Percentiles rank a stretch among this genome's conserved stretches.
phyloP scores from a whole-genome alignment of 2,888 invertebrate genomes.

The Campoplex nolae region DNA sequence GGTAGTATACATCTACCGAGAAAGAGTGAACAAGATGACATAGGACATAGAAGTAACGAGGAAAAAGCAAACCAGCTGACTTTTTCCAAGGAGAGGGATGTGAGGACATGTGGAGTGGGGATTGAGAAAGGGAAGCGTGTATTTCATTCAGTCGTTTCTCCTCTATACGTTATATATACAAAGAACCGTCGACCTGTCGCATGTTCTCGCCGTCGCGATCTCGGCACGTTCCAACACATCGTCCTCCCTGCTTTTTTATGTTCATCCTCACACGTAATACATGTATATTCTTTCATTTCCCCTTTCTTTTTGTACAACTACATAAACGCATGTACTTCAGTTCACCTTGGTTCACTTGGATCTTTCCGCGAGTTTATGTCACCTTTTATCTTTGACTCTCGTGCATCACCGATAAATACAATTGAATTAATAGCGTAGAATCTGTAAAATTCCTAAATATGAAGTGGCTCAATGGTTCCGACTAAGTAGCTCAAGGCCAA shows the following conservation, averaged over 20 bases:
- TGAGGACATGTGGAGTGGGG: slow-evolving; percentile 35
- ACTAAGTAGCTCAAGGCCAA: not conserved
- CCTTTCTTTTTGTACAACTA: slow-evolving; percentile 26
- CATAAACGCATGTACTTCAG: not conserved
- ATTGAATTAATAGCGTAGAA: slow-evolving; percentile 17
- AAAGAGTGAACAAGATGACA: slow-evolving; percentile 44
- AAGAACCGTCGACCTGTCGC: slow-evolving; percentile 81
- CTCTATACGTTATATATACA: slow-evolving; percentile 68
- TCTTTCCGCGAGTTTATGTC: slow-evolving; percentile 37
- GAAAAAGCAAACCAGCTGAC: slow-evolving; percentile 65
- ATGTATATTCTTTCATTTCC: slow-evolving; percentile 5
- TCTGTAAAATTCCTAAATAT: not conserved
- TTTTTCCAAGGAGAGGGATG: slow-evolving; percentile 72
- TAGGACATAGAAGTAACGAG: slow-evolving; percentile 53
- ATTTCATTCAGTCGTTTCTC: slow-evolving; percentile 71
- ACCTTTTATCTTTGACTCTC: slow-evolving; percentile 43
- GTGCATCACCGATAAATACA: slow-evolving; percentile 21
- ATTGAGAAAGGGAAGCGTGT: slow-evolving; percentile 65
- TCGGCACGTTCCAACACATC: slow-evolving; percentile 63
- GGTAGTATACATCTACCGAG: slow-evolving; percentile 30
- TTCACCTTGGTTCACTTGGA: slow-evolving; percentile 25
- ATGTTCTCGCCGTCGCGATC: slow-evolving; percentile 69
- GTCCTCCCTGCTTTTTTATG: slow-evolving; percentile 31
- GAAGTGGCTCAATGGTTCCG: not conserved
- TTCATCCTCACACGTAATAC: slow-evolving; percentile 40